Evolutionary conservation across 2,888 invertebrate genomes (phyloP).

Genomic region (Tenthredo livida): DNA sequence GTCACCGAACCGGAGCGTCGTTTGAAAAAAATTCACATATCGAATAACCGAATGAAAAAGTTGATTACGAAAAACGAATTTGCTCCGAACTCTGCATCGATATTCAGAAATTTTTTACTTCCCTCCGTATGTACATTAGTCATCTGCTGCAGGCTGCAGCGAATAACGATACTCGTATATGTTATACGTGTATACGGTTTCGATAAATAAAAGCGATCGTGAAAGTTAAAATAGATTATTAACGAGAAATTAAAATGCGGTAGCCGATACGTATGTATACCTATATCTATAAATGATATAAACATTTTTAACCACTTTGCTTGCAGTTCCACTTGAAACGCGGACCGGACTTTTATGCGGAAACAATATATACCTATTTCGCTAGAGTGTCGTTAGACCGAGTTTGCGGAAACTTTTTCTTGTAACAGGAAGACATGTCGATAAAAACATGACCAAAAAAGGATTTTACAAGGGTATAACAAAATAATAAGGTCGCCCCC

Average conservation of each 20-base stretch:
- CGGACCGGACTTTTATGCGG: too few relatives aligned
- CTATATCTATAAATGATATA: background rate
- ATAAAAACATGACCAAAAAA: background rate
- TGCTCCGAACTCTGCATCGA: background rate
- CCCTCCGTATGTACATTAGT: background rate
- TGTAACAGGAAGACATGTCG: background rate
- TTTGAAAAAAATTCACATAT: slow-evolving; percentile 42
- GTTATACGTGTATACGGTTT: background rate
- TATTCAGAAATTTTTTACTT: slow-evolving; percentile 13
- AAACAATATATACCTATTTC: background rate
- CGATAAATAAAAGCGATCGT: background rate
- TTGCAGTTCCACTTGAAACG: background rate
- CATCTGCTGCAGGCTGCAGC: background rate
- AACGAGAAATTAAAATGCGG: background rate
- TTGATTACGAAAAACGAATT: slow-evolving; percentile 33
- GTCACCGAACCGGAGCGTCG: slow-evolving; percentile 2
- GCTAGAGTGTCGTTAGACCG: background rate
- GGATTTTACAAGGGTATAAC: background rate
- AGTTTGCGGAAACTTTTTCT: background rate
- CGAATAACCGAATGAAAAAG: slow-evolving; percentile 34
- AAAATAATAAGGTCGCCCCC: slow-evolving; percentile 16
- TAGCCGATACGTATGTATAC: background rate
- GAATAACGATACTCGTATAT: background rate
- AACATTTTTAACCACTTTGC: background rate
- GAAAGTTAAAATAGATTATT: background rate